phyloP scores from a whole-genome alignment of 2,797 vertebrate genomes.

The Catamblyrhynchus diadema region DNA sequence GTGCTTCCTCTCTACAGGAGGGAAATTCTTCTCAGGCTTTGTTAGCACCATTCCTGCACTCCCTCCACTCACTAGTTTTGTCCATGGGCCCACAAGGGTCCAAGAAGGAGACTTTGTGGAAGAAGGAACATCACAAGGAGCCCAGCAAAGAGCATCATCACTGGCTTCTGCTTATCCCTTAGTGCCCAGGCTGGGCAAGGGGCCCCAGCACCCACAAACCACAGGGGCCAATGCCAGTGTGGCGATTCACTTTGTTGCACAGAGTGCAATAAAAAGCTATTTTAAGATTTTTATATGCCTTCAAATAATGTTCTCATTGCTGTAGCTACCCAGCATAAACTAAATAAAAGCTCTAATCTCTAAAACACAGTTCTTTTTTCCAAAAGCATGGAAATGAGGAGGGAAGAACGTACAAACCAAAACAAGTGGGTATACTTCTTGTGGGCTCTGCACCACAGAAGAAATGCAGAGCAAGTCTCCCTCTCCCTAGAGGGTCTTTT shows the following conservation, averaged over 20 bases:
- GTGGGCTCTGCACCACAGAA: slow-evolving; percentile 29
- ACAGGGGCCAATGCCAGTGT: not conserved
- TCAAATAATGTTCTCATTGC: not conserved
- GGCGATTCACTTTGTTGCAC: not conserved
- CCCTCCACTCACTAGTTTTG: not conserved
- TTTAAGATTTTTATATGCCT: not conserved
- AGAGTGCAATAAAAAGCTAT: not conserved
- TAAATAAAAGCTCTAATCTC: slow-evolving; percentile 17
- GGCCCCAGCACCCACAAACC: not conserved
- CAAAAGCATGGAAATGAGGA: not conserved
- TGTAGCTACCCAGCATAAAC: not conserved
- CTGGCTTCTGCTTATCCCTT: not conserved
- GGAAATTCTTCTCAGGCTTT: not conserved
- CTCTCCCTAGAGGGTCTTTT: slow-evolving; percentile 55
- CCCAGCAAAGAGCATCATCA: not conserved
- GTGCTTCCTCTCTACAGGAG: not conserved
- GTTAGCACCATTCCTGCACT: not conserved
- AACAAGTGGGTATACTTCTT: slow-evolving; percentile 48
- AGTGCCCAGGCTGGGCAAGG: not conserved
- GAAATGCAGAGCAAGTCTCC: slow-evolving; percentile 60
- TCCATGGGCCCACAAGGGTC: not conserved
- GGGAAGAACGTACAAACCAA: slow-evolving; percentile 14
- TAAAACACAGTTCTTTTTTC: not conserved
- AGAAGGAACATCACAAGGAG: not conserved
- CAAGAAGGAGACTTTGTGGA: not conserved